Evolutionary conservation across 2,113 vertebrate species (phyloP).

Genomic region (Pelecanus crispus): DNA sequence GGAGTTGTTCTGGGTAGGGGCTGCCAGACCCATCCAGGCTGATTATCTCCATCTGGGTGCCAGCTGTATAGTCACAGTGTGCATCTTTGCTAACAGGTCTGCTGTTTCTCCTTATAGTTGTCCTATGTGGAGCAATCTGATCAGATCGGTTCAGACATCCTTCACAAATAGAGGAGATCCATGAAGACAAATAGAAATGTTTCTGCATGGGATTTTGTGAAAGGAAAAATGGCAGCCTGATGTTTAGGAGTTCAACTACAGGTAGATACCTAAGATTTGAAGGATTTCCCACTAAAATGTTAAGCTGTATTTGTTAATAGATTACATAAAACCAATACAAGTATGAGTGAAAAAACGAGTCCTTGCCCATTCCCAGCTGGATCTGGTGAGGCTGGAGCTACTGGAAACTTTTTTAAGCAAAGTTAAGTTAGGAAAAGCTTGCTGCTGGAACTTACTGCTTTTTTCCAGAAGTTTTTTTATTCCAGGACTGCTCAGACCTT

Average conservation of each 20-base stretch:
- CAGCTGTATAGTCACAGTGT: not conserved
- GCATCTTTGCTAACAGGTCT: not conserved
- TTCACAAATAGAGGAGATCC: not conserved
- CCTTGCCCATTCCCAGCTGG: not conserved
- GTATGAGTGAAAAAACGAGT: not conserved
- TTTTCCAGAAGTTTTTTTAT: not conserved
- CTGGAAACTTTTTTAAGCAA: not conserved
- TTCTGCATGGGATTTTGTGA: not conserved
- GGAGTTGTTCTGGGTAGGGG: not conserved
- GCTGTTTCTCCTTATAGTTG: not conserved
- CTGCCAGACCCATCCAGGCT: not conserved
- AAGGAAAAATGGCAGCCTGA: not conserved
- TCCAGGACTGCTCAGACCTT: not conserved
- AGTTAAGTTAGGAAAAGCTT: not conserved
- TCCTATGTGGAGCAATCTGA: not conserved
- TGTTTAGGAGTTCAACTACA: not conserved
- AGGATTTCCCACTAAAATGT: not conserved
- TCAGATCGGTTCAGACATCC: not conserved
- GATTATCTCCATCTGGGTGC: not conserved
- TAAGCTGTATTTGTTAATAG: not conserved
- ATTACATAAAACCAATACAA: not conserved
- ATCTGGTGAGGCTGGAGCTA: not conserved
- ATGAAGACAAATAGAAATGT: not conserved
- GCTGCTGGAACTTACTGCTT: not conserved
- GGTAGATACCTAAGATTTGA: not conserved